Evolutionary conservation across 2,797 vertebrate species (phyloP).

Genomic region (Erpetoichthys calabaricus): DNA sequence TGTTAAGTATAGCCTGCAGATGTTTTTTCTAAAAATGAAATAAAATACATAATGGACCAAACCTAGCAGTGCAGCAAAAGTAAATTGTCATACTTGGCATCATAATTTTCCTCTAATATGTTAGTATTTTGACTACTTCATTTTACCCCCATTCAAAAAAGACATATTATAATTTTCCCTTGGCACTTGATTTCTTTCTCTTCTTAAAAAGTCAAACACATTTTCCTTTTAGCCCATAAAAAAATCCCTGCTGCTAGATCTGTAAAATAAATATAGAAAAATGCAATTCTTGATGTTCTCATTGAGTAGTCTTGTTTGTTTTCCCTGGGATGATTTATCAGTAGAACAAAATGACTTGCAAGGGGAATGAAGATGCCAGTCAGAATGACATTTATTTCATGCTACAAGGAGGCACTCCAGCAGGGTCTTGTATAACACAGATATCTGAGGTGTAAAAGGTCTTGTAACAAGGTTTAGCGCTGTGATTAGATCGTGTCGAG

Average conservation of each 20-base stretch:
- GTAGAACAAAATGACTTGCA: constrained; percentile 49
- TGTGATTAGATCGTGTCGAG: constrained; percentile 53
- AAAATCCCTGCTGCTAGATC: constrained; percentile 45
- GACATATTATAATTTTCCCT: neutral
- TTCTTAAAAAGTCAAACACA: constrained; percentile 27
- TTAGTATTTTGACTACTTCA: neutral
- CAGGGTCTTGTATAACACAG: constrained; percentile 54
- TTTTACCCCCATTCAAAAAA: neutral
- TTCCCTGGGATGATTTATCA: constrained; percentile 54
- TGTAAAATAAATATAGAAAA: constrained; percentile 50
- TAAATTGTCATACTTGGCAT: too few relatives aligned
- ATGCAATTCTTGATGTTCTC: constrained; percentile 41
- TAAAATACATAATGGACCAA: too few relatives aligned
- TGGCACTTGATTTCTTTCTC: constrained; percentile 2
- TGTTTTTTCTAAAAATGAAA: too few relatives aligned
- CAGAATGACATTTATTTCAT: constrained; percentile 63
- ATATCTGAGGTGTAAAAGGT: constrained; percentile 54
- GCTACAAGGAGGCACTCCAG: constrained; percentile 48
- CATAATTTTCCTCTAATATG: neutral
- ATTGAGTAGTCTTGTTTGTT: constrained; percentile 52
- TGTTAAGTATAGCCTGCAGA: too few relatives aligned
- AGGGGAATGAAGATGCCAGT: constrained; percentile 51
- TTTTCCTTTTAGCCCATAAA: constrained; percentile 49
- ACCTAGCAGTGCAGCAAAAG: too few relatives aligned
- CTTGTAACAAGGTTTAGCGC: constrained; percentile 60